Percentiles rank a stretch among this genome's conserved stretches.
Evolutionary conservation across 2,888 invertebrate species (phyloP).

Genomic region (Apotomis turbidana): DNA sequence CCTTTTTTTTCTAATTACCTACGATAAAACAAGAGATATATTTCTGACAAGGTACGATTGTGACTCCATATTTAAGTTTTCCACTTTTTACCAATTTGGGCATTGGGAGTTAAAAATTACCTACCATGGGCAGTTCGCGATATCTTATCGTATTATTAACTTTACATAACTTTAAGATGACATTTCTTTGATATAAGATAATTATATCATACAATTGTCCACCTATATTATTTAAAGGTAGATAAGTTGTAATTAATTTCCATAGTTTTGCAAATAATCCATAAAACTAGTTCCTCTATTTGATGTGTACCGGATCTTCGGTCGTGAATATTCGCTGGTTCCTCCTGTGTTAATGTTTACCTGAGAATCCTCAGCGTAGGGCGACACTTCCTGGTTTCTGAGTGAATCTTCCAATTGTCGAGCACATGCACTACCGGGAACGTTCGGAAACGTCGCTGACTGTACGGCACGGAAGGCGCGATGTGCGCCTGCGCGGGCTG

Average conservation of each 20-base stretch:
- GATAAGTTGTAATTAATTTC: too few relatives aligned
- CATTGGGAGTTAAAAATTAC: not conserved
- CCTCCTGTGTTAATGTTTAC: conserved; percentile 11
- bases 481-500: conserved; percentile 66
- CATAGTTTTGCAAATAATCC: too few relatives aligned
- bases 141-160: conserved; percentile 15
- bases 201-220: not conserved
- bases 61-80: not conserved
- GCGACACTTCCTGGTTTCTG: conserved; percentile 53
- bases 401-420: conserved; percentile 58
- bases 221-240: too few relatives aligned
- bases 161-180: conserved; percentile 10
- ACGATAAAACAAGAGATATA: too few relatives aligned
- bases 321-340: not conserved
- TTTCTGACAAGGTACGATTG: too few relatives aligned
- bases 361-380: conserved; percentile 12
- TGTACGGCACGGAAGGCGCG: conserved; percentile 49
- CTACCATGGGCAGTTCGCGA: not conserved
- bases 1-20: too few relatives aligned
- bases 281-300: not conserved
- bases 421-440: conserved; percentile 71
- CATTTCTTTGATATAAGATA: not conserved
- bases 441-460: conserved; percentile 22
- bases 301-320: not conserved
- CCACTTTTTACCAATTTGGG: not conserved